Evolutionary conservation across 2,113 vertebrate species (phyloP).

Genomic region (human): DNA sequence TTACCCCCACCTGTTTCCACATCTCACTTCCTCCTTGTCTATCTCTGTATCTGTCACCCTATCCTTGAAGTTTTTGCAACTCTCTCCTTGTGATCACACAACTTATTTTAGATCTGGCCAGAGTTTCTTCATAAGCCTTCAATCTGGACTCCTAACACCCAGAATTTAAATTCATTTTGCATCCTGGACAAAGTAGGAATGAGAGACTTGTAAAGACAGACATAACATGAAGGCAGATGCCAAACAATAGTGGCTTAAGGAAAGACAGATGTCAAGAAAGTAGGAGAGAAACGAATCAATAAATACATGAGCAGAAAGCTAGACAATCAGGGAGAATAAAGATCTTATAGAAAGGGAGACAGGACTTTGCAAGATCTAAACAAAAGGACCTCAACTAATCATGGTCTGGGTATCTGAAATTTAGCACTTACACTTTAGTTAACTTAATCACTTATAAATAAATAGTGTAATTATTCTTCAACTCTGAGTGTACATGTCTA

Average conservation of each 20-base stretch:
- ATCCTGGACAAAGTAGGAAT: not conserved
- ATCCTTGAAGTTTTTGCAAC: constrained; percentile 41
- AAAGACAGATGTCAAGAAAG: not conserved
- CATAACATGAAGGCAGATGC: not conserved
- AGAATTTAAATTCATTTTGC: constrained; percentile 47
- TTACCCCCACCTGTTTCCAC: not conserved
- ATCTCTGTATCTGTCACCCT: constrained; percentile 1
- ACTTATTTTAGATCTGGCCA: constrained; percentile 66
- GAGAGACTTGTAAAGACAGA: constrained; percentile 7
- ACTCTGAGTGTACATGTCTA: not conserved
- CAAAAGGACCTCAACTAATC: not conserved
- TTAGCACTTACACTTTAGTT: not conserved
- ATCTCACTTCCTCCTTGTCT: constrained; percentile 9
- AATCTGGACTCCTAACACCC: constrained; percentile 21
- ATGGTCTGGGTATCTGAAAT: not conserved
- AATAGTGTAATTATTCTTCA: not conserved
- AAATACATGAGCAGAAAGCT: not conserved
- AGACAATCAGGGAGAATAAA: not conserved
- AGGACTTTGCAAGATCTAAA: not conserved
- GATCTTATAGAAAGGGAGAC: not conserved
- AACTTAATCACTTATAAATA: not conserved
- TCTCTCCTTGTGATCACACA: constrained; percentile 44
- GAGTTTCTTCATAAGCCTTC: constrained; percentile 51
- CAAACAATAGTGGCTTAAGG: not conserved
- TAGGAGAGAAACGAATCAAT: not conserved